Percentiles rank a stretch among this genome's conserved stretches.
Conservation (phyloP, 2,113 vertebrate species). For the Gambusia affinis region DNA sequence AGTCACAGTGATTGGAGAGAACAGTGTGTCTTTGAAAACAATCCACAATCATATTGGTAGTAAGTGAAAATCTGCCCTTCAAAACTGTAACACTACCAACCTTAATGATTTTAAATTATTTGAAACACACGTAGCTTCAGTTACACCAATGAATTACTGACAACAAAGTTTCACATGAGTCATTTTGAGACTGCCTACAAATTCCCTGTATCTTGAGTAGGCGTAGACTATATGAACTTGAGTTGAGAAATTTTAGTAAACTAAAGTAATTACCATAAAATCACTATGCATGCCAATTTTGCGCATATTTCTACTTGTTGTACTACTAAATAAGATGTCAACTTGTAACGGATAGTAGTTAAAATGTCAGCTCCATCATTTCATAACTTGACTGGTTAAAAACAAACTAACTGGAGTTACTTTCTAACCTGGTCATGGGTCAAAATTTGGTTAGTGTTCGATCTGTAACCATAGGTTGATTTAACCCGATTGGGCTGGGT, state of each 20-base stretch:
- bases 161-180: background rate
- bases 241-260: too few species aligned
- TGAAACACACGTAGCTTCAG: background rate
- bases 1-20: background rate
- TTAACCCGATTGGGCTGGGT: too few species aligned
- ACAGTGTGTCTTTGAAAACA: background rate
- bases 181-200: background rate
- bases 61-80: background rate
- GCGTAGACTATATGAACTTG: too few species aligned
- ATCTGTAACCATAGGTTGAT: too few species aligned
- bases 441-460: too few species aligned
- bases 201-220: background rate
- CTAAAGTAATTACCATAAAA: too few species aligned
- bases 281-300: too few species aligned
- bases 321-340: background rate
- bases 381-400: too few species aligned
- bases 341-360: background rate
- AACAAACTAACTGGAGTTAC: too few species aligned
- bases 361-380: slow-evolving; percentile 3
- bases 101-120: background rate
- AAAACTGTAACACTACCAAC: background rate
- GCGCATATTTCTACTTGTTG: background rate
- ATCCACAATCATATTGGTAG: background rate
- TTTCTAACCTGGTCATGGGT: too few species aligned
- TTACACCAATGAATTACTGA: background rate